These are phyloP conservation scores for Alectura lathami DNA, from an alignment of 2,113 vertebrate genomes.

Conservation along the genomic window DNA sequence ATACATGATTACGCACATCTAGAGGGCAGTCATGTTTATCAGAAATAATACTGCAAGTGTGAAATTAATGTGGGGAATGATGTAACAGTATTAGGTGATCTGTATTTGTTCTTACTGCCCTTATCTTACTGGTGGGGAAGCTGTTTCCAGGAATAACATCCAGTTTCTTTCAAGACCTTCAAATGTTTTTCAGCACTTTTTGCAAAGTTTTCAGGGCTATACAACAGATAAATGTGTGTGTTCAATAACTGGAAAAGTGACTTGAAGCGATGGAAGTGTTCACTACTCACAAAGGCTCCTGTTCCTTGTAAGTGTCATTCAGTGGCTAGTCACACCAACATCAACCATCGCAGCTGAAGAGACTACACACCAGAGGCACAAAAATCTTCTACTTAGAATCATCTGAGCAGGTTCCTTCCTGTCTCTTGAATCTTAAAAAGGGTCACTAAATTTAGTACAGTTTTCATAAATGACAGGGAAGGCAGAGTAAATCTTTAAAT, in stretches of 20 bases:
- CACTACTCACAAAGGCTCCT: background rate
- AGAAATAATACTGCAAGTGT: background rate
- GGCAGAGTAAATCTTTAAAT: constrained; percentile 14
- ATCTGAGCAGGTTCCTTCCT: background rate
- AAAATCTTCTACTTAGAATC: background rate
- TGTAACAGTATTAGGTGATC: constrained; percentile 1
- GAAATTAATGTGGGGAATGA: background rate
- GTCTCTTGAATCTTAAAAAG: background rate
- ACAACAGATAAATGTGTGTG: background rate
- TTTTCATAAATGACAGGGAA: constrained; percentile 16
- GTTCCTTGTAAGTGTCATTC: background rate
- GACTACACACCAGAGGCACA: background rate
- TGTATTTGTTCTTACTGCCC: background rate
- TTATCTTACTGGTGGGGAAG: constrained; percentile 20
- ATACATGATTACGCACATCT: constrained; percentile 17
- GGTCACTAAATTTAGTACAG: background rate
- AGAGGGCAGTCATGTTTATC: constrained; percentile 7
- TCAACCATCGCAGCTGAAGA: background rate
- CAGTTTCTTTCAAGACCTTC: background rate
- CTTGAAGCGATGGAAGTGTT: background rate
- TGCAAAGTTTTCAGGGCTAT: background rate
- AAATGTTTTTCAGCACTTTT: background rate
- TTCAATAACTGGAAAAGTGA: background rate
- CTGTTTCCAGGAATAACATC: background rate
- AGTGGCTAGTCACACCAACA: background rate